phyloP scores from a whole-genome alignment of 2,888 invertebrate genomes.

The Eristalis tenax region DNA sequence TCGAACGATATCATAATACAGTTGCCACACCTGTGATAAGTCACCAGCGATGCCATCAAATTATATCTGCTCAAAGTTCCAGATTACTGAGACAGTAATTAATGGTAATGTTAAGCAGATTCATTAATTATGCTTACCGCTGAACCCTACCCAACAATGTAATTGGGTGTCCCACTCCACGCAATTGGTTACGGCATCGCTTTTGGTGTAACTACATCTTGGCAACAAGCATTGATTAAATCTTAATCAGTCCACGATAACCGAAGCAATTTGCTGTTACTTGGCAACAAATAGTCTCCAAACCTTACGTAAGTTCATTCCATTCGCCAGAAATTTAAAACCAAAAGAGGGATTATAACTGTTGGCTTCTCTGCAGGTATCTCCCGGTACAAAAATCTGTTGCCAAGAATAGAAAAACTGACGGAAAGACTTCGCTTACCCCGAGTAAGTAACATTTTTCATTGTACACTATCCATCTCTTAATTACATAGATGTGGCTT shows the following conservation, averaged over 20 bases:
- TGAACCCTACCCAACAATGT: background rate
- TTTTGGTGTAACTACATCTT: background rate
- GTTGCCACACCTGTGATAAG: background rate
- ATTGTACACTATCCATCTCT: background rate
- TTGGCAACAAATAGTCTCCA: background rate
- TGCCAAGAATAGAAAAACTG: background rate
- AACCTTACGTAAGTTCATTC: background rate
- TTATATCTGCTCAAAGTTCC: background rate
- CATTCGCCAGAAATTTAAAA: background rate
- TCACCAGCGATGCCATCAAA: background rate
- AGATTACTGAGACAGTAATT: background rate
- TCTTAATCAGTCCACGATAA: constrained; percentile 11
- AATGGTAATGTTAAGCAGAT: background rate
- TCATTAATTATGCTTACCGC: background rate
- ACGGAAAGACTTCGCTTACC: background rate
- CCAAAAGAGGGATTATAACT: background rate
- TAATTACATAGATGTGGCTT: constrained; percentile 29
- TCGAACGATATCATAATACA: background rate
- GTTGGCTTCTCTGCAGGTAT: background rate
- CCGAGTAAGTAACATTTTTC: background rate
- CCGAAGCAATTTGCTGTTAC: constrained; percentile 21
- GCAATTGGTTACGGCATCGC: background rate
- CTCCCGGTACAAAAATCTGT: too few relatives aligned
- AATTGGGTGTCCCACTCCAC: background rate
- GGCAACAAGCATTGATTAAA: background rate